A percentile compares a stretch with the other conserved stretches of the same genome.
Evolutionary conservation across 2,888 invertebrate species (phyloP).

Genomic region (Epinotia demarniana): DNA sequence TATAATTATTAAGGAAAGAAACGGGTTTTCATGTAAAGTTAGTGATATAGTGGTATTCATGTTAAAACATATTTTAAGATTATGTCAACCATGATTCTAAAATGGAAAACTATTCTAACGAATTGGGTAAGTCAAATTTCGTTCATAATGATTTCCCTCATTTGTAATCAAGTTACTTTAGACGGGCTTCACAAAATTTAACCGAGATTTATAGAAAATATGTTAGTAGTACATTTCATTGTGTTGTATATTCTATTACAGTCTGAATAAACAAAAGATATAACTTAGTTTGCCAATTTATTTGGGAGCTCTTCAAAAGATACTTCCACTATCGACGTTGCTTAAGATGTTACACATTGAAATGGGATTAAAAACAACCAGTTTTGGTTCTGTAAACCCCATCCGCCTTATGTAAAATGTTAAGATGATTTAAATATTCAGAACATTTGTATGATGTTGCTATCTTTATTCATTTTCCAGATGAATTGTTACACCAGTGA

Average conservation of each 20-base stretch:
- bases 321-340: not conserved
- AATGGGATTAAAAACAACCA: not conserved
- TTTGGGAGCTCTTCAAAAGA: not conserved
- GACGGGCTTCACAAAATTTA: not conserved
- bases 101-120: conserved; percentile 75
- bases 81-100: conserved; percentile 66
- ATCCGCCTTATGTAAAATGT: too few species aligned
- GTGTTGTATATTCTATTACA: too few species aligned
- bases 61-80: conserved; percentile 48
- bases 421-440: too few species aligned
- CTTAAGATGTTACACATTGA: not conserved
- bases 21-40: conserved; percentile 30
- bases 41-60: conserved; percentile 35
- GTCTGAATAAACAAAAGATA: too few species aligned
- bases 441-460: too few species aligned
- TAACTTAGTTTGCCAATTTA: not conserved
- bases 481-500: conserved; percentile 78
- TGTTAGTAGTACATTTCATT: too few species aligned
- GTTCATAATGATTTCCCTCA: not conserved
- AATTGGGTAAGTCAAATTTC: conserved; percentile 71
- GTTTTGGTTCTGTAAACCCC: too few species aligned
- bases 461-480: conserved; percentile 56
- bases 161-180: not conserved
- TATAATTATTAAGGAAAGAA: conserved; percentile 39
- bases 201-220: not conserved